Percentiles rank a stretch among this genome's conserved stretches.
phyloP scores from a whole-genome alignment of 2,888 invertebrate genomes.

The Neelides folsomi region DNA sequence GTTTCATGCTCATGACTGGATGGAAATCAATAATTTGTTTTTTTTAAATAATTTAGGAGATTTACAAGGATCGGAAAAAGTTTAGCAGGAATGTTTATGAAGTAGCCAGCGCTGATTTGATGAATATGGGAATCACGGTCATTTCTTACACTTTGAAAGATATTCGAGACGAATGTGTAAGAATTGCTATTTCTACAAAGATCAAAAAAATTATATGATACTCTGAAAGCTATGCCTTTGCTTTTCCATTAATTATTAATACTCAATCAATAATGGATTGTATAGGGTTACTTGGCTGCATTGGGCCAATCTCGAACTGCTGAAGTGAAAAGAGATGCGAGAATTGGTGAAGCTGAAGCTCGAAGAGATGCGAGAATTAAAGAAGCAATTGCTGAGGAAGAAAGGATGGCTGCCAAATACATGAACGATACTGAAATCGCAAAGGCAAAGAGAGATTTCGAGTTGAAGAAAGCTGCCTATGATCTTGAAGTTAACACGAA shows the following conservation, averaged over 20 bases:
- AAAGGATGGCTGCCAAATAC: constrained; percentile 72
- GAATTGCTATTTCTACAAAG: no score
- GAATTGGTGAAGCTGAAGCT: constrained; percentile 94
- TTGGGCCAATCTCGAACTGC: constrained; percentile 90
- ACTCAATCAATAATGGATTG: constrained; percentile 6
- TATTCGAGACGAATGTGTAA: constrained; percentile 85
- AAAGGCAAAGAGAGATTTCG: constrained; percentile 90
- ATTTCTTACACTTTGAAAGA: constrained; percentile 90
- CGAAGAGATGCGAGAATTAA: constrained; percentile 80
- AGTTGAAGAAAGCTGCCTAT: constrained; percentile 90
- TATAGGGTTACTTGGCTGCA: constrained; percentile 78
- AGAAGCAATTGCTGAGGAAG: constrained; percentile 92
- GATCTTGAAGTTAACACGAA: constrained; percentile 93
- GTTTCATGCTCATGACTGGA: not conserved
- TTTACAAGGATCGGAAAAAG: constrained; percentile 89
- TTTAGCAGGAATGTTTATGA: constrained; percentile 90
- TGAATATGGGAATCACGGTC: constrained; percentile 92
- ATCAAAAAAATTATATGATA: no score
- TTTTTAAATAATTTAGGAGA: constrained; percentile 47
- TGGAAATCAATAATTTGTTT: constrained; percentile 2
- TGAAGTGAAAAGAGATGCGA: constrained; percentile 86
- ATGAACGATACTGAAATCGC: constrained; percentile 94
- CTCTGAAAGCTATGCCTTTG: no score
- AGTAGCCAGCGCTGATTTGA: constrained; percentile 84
- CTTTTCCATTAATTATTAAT: no score